Evolutionary conservation across 2,797 vertebrate species (phyloP).

Genomic region (Eupleurogrammus muticus): DNA sequence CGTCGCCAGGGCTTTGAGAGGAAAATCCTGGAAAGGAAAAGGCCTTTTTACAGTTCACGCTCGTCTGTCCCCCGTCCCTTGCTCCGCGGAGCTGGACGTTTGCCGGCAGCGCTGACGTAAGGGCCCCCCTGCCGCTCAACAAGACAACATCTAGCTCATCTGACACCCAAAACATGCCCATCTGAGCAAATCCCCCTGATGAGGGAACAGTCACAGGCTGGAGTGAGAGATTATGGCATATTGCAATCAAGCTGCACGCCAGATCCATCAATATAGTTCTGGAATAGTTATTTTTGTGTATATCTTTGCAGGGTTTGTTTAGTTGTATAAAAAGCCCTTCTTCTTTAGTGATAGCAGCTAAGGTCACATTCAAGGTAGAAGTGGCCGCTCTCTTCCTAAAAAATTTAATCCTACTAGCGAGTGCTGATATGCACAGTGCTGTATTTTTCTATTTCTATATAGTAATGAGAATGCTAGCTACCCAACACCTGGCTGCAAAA

Average conservation of each 20-base stretch:
- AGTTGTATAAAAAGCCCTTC: not conserved
- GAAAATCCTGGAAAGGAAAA: slow-evolving; percentile 77
- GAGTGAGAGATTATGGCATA: slow-evolving; percentile 15
- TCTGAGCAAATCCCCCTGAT: slow-evolving; percentile 54
- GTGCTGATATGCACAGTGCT: slow-evolving; percentile 43
- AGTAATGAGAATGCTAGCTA: slow-evolving; percentile 66
- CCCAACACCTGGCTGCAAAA: slow-evolving; percentile 55
- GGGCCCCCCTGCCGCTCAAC: slow-evolving; percentile 64
- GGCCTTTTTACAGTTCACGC: slow-evolving; percentile 66
- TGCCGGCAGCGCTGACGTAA: slow-evolving; percentile 70
- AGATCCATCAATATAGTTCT: slow-evolving; percentile 24
- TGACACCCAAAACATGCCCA: slow-evolving; percentile 60
- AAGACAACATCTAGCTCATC: slow-evolving; percentile 70
- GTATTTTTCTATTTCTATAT: slow-evolving; percentile 57
- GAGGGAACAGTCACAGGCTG: slow-evolving; percentile 38
- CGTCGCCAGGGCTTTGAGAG: slow-evolving; percentile 69
- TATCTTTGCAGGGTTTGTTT: slow-evolving; percentile 29
- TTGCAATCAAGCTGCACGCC: slow-evolving; percentile 4
- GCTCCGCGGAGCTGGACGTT: slow-evolving; percentile 63
- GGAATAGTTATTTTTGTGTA: slow-evolving; percentile 28
- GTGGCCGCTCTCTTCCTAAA: slow-evolving; percentile 35
- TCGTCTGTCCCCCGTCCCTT: slow-evolving; percentile 70
- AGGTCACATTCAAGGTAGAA: slow-evolving; percentile 45
- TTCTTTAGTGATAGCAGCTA: slow-evolving; percentile 39
- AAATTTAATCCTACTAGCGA: slow-evolving; percentile 52